These are phyloP conservation scores for Latrodectus elegans DNA, from an alignment of 2,888 invertebrate genomes.

Conservation along the genomic window DNA sequence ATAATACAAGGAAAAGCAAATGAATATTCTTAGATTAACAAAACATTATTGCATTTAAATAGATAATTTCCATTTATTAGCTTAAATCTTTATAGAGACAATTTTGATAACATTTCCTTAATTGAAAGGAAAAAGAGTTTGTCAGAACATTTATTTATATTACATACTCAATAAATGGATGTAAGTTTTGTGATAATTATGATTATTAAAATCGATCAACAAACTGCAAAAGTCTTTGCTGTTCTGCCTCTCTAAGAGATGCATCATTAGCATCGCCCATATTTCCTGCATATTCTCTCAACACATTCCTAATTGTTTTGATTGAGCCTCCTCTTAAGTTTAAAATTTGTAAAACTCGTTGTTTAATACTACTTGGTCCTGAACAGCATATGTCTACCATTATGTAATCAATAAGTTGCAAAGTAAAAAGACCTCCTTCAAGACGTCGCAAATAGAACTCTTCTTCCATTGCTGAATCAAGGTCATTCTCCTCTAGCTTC, in stretches of 20 bases:
- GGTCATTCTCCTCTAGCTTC: constrained; percentile 72
- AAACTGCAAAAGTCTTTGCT: constrained; percentile 91
- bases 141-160: no score
- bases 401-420: constrained; percentile 93
- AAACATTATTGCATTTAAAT: no score
- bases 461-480: constrained; percentile 86
- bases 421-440: constrained; percentile 95
- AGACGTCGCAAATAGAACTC: constrained; percentile 90
- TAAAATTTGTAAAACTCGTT: constrained; percentile 66
- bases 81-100: no score
- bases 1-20: no score
- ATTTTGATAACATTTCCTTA: no score
- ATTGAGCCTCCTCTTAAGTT: constrained; percentile 82
- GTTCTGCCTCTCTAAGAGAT: constrained; percentile 87
- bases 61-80: no score
- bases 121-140: no score
- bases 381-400: constrained; percentile 78
- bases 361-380: constrained; percentile 64
- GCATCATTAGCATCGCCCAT: constrained; percentile 87
- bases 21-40: no score
- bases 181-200: no score
- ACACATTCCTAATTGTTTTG: constrained; percentile 92
- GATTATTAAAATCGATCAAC: constrained; percentile 89
- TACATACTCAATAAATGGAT: no score
- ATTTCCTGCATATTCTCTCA: constrained; percentile 97